Evolutionary conservation across 2,888 invertebrate genomes (phyloP).

Genomic region (Brachypterus glaber): DNA sequence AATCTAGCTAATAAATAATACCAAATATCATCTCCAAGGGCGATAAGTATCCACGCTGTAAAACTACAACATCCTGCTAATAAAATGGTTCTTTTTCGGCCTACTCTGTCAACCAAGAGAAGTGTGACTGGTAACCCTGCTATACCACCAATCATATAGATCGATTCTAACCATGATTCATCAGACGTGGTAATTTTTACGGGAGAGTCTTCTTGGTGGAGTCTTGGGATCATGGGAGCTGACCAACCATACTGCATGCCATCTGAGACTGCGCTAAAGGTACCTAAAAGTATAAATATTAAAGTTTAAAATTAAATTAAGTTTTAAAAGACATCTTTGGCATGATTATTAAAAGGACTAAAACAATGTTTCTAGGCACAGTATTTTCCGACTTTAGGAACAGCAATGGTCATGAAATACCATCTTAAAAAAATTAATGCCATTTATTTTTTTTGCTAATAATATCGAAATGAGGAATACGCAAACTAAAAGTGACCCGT

Average conservation of each 20-base stretch:
- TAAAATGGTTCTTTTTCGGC: constrained; percentile 36
- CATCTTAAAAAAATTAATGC: no score
- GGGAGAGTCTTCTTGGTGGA: constrained; percentile 29
- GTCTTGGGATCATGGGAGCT: constrained; percentile 35
- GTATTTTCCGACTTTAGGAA: no score
- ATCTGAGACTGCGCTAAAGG: constrained; percentile 39
- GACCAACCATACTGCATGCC: constrained; percentile 42
- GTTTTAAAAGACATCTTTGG: no score
- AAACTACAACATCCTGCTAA: constrained; percentile 34
- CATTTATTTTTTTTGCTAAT: no score
- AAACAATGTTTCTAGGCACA: no score
- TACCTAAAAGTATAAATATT: no score
- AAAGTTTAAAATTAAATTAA: no score
- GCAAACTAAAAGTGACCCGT: no score
- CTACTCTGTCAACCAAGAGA: constrained; percentile 32
- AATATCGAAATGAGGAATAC: no score
- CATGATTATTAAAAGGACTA: no score
- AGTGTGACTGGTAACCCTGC: constrained; percentile 37
- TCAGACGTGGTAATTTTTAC: constrained; percentile 29
- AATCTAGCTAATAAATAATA: constrained; percentile 36
- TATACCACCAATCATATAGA: constrained; percentile 31
- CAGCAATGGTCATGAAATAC: no score
- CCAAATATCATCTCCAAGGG: constrained; percentile 29
- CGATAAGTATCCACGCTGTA: constrained; percentile 36
- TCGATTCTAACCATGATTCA: constrained; percentile 30